These are phyloP conservation scores for Cantharis lateralis DNA, from an alignment of 2,888 invertebrate species.

Conservation along the genomic window DNA sequence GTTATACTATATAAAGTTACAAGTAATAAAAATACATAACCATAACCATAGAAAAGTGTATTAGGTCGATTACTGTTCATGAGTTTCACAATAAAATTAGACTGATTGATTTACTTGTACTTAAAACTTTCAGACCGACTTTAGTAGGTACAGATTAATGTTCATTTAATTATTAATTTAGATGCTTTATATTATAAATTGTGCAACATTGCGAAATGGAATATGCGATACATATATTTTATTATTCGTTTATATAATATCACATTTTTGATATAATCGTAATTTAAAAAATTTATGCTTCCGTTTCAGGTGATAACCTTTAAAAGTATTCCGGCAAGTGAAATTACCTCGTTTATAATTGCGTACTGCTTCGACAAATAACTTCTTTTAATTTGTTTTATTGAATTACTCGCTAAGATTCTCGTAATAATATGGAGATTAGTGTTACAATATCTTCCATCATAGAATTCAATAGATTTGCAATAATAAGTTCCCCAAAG, in stretches of 20 bases:
- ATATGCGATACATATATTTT: neutral
- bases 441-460: neutral
- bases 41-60: neutral
- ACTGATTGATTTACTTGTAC: neutral
- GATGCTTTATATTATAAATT: neutral
- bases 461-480: neutral
- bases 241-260: neutral
- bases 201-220: neutral
- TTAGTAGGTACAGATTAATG: neutral
- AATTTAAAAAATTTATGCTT: neutral
- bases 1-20: neutral
- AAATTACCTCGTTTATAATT: neutral
- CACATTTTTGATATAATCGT: neutral
- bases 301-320: neutral
- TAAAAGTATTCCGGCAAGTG: neutral
- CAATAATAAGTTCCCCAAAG: neutral
- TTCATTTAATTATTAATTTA: neutral
- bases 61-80: neutral
- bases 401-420: neutral
- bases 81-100: neutral
- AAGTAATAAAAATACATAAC: neutral
- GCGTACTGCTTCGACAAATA: neutral
- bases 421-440: neutral
- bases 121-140: neutral
- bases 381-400: neutral